These are phyloP conservation scores for Boloria euphrosyne DNA, from an alignment of 2,888 invertebrate genomes.

Conservation along the genomic window DNA sequence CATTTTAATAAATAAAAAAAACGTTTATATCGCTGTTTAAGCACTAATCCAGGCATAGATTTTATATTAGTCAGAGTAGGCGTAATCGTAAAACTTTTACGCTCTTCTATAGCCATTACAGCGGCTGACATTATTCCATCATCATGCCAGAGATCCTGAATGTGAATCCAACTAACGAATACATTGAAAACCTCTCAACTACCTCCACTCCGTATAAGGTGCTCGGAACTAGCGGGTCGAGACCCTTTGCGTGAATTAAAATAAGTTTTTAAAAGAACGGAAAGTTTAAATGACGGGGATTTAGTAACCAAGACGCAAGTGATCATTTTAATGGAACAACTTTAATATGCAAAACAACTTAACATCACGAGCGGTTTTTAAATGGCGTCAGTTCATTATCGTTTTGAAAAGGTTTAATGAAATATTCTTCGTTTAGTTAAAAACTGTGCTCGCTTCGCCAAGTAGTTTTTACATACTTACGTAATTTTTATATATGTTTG, in stretches of 20 bases:
- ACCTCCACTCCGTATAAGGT: constrained; percentile 19
- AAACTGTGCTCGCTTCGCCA: no score
- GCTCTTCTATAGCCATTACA: background rate
- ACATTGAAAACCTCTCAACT: constrained; percentile 22
- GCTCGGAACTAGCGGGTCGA: constrained; percentile 2
- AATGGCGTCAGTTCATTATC: no score
- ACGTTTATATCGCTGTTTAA: no score
- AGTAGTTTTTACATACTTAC: no score
- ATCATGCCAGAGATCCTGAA: background rate
- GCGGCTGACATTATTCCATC: background rate
- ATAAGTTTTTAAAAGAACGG: background rate
- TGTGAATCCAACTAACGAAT: constrained; percentile 20
- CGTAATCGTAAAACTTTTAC: background rate
- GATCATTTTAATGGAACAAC: constrained; percentile 2
- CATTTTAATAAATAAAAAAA: no score
- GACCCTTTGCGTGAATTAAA: background rate
- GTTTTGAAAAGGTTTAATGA: no score
- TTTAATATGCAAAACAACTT: background rate
- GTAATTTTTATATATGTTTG: no score
- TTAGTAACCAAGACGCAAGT: background rate
- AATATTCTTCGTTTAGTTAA: no score
- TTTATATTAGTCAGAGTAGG: background rate
- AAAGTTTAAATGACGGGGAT: constrained; percentile 1
- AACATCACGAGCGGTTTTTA: background rate
- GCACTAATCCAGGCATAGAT: background rate